A percentile compares a stretch with the other conserved stretches of the same genome.
Evolutionary conservation across 2,888 invertebrate genomes (phyloP).

Genomic region (Drosophila bunnanda): DNA sequence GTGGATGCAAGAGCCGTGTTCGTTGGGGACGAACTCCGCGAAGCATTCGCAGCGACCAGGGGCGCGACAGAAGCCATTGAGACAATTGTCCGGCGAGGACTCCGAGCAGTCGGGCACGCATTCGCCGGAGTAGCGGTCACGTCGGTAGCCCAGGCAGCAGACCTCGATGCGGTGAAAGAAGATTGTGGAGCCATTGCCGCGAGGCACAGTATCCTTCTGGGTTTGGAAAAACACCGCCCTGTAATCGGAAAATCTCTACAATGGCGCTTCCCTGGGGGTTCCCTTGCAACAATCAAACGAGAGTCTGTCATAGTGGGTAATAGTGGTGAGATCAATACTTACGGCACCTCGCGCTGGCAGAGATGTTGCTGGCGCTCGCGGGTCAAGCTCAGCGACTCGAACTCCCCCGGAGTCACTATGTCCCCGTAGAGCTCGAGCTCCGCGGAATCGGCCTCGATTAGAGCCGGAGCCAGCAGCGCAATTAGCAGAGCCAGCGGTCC

Average conservation of each 20-base stretch:
- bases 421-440: conserved; percentile 64
- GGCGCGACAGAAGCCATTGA: conserved; percentile 85
- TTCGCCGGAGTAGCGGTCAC: conserved; percentile 85
- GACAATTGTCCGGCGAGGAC: conserved; percentile 83
- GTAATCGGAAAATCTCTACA: conserved; percentile 11
- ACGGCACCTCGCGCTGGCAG: conserved; percentile 80
- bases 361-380: conserved; percentile 58
- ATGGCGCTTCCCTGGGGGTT: background rate
- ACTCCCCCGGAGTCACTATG: conserved; percentile 49
- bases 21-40: conserved; percentile 80
- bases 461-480: conserved; percentile 15
- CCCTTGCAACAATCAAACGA: background rate
- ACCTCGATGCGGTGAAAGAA: conserved; percentile 87
- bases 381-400: conserved; percentile 60
- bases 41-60: conserved; percentile 82
- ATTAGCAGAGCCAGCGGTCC: conserved; percentile 14
- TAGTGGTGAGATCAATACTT: conserved; percentile 53
- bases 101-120: conserved; percentile 84
- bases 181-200: conserved; percentile 84
- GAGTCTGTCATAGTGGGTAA: background rate
- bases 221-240: conserved; percentile 82
- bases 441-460: conserved; percentile 1
- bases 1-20: conserved; percentile 86
- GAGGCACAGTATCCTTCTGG: conserved; percentile 55
- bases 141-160: conserved; percentile 89